phyloP scores from a whole-genome alignment of 2,113 vertebrate genomes.

The Paralichthys olivaceus region DNA sequence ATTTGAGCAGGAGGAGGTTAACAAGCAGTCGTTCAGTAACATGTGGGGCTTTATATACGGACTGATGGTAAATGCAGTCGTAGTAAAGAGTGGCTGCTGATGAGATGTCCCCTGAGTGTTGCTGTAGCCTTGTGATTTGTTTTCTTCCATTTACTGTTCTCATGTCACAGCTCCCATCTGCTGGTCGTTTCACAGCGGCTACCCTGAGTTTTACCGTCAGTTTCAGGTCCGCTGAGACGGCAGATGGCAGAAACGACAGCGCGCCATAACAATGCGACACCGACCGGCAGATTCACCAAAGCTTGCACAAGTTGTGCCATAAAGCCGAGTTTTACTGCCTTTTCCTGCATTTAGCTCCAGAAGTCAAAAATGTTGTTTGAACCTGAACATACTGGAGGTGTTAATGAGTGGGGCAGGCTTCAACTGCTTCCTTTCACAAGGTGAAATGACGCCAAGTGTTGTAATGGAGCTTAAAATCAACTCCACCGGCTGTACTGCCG shows the following conservation, averaged over 20 bases:
- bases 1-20: no score
- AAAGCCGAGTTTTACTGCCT: not conserved
- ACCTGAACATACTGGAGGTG: constrained; percentile 12
- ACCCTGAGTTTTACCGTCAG: constrained; percentile 27
- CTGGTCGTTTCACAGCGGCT: constrained; percentile 11
- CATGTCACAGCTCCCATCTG: constrained; percentile 55
- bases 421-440: not conserved
- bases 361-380: not conserved
- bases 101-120: constrained; percentile 22
- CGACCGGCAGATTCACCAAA: not conserved
- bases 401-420: constrained; percentile 20
- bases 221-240: constrained; percentile 30
- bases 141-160: constrained; percentile 11
- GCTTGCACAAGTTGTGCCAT: not conserved
- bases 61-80: constrained; percentile 3
- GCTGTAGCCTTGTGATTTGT: constrained; percentile 12
- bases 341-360: not conserved
- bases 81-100: constrained; percentile 11
- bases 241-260: constrained; percentile 55
- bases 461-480: not conserved
- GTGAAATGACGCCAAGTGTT: not conserved
- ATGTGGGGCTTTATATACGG: not conserved
- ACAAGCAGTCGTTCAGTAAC: no score
- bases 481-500: not conserved
- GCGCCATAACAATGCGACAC: constrained; percentile 20